Conservation (phyloP, 2,888 invertebrate genomes). For the Adela reaumurella region DNA sequence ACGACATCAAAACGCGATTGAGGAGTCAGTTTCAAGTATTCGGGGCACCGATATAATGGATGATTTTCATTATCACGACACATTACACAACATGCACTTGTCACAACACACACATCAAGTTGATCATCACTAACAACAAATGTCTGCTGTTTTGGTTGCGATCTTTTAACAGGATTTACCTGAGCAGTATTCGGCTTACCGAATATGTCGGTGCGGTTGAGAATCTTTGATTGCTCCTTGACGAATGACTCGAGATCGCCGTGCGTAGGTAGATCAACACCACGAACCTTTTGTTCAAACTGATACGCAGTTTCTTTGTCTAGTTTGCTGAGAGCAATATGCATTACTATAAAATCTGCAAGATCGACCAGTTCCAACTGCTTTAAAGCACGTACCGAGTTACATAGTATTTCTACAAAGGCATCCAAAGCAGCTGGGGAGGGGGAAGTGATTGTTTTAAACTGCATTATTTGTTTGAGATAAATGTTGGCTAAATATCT, state of each 20-base stretch:
- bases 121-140: neutral
- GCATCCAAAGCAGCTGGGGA: neutral
- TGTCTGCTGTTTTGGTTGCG: neutral
- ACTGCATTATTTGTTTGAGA: neutral
- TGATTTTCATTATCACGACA: too few species aligned
- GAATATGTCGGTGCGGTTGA: neutral
- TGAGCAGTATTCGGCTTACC: too few species aligned
- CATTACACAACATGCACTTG: too few species aligned
- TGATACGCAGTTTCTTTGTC: slow-evolving; percentile 11
- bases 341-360: slow-evolving; percentile 10
- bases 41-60: neutral
- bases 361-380: neutral
- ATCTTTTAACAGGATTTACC: too few species aligned
- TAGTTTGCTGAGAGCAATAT: slow-evolving; percentile 10
- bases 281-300: neutral
- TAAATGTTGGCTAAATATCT: neutral
- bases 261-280: neutral
- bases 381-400: neutral
- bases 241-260: neutral
- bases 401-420: neutral
- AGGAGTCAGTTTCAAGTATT: neutral
- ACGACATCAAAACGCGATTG: neutral
- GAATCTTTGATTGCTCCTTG: neutral
- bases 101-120: neutral
- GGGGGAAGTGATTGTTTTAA: neutral